phyloP scores from a whole-genome alignment of 2,113 vertebrate species.

The Trichechus manatus region DNA sequence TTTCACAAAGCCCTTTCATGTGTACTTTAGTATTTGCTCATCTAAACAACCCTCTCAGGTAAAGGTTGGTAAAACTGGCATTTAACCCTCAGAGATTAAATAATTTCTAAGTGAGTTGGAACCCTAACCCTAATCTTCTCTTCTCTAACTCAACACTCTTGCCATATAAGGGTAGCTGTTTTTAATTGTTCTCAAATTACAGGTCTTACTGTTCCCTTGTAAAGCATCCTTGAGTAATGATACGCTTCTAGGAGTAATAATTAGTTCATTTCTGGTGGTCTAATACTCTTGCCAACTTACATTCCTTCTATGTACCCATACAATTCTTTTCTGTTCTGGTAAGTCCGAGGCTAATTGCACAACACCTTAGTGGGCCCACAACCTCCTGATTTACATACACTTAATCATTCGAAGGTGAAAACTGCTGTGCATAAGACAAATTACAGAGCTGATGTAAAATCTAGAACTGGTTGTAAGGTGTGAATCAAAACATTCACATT shows the following conservation, averaged over 20 bases:
- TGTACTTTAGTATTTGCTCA: neutral
- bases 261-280: slow-evolving; percentile 76
- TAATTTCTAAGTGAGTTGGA: slow-evolving; percentile 52
- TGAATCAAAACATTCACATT: slow-evolving; percentile 35
- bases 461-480: neutral
- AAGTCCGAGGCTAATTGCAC: slow-evolving; percentile 27
- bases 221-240: slow-evolving; percentile 70
- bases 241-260: slow-evolving; percentile 61
- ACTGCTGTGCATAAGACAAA: neutral
- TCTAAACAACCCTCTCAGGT: slow-evolving; percentile 34
- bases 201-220: slow-evolving; percentile 72
- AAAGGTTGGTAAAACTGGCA: slow-evolving; percentile 11
- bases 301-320: slow-evolving; percentile 67
- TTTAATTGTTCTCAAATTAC: slow-evolving; percentile 78
- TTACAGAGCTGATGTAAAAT: neutral
- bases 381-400: slow-evolving; percentile 37
- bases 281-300: slow-evolving; percentile 69
- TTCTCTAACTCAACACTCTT: slow-evolving; percentile 67
- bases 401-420: slow-evolving; percentile 40
- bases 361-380: slow-evolving; percentile 14
- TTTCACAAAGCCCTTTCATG: neutral
- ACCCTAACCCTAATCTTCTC: neutral
- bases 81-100: slow-evolving; percentile 56
- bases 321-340: slow-evolving; percentile 69
- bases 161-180: slow-evolving; percentile 70